Conservation (phyloP, 2,113 vertebrate species). For the Elephas maximus region DNA sequence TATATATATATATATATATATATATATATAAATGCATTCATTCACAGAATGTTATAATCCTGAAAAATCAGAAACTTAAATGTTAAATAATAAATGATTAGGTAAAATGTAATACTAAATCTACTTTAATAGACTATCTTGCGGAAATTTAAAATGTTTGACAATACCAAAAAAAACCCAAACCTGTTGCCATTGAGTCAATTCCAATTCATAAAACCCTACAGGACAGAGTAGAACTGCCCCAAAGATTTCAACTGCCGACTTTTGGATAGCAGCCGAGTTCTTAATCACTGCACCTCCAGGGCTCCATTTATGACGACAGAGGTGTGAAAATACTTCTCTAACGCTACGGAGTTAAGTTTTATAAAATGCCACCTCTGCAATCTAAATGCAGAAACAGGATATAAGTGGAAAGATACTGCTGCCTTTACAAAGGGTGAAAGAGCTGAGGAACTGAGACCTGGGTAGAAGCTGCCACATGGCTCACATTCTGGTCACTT, state of each 20-base stretch:
- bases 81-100: background rate
- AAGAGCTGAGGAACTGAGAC: background rate
- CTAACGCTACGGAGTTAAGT: background rate
- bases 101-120: background rate
- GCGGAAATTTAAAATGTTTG: background rate
- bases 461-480: fast-evolving
- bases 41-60: background rate
- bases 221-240: too few species aligned
- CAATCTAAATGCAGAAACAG: background rate
- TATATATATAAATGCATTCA: background rate
- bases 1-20: too few species aligned
- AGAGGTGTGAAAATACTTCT: background rate
- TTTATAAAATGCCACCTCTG: background rate
- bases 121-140: background rate
- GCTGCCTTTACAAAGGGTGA: fast-evolving
- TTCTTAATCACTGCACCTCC: too few species aligned
- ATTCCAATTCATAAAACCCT: too few species aligned
- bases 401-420: background rate
- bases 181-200: too few species aligned
- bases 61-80: background rate
- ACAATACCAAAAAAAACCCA: background rate
- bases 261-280: too few species aligned
- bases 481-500: background rate
- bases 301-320: too few species aligned
- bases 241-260: too few species aligned